Evolutionary conservation across 2,888 invertebrate species (phyloP), one percentile per base, ranked within the genome.

Genomic region (Pollenia griseotomentosa): DNA sequence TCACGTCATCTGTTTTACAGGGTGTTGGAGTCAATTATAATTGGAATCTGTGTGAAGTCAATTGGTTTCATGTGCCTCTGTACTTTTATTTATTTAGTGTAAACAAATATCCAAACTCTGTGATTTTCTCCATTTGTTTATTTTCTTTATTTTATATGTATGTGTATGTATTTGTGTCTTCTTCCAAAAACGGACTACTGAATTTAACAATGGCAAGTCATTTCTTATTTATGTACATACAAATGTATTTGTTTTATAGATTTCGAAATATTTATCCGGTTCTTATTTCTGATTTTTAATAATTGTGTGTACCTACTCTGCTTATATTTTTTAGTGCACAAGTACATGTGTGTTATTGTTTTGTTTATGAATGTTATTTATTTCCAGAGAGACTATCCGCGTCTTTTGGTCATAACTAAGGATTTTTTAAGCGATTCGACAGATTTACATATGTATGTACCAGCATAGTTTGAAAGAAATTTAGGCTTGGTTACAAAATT

Each of bases 1-100:
- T 82, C 68, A 78, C 73, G 82, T 83, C 86, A 83, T 86, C 63
- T 79, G 82, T 73, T 73, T 51, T 59, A 71, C 77, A 77, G 66
- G 63, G 65, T 84, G 79, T 44, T 33, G 53, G 11, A 44, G 59
- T 61, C 14, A 63, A 51, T 14, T n/a, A 44, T 59, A 6, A 14
- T 75, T 59, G 14, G 59, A 53, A 70, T 71, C 44, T 63, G 80
- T 79, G 33, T 63, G 19, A 19, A 19, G 19, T 33, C 6, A 16
- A 42, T 12, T n/a, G 59, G 6, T 19, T 42, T 51, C 10, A 14
- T 65, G 4, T 23, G 23, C 23, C 23, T 23, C 23, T 23, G 23
- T 53, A 42, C 11, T 23, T 33, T 9, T n/a, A 1, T 6, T 40
- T 42, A 11, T 42, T 5, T 10, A 46, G 6, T 10, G 44, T 44